Conservation (phyloP, 2,113 vertebrate species). For the Andinoacara biseriatus region DNA sequence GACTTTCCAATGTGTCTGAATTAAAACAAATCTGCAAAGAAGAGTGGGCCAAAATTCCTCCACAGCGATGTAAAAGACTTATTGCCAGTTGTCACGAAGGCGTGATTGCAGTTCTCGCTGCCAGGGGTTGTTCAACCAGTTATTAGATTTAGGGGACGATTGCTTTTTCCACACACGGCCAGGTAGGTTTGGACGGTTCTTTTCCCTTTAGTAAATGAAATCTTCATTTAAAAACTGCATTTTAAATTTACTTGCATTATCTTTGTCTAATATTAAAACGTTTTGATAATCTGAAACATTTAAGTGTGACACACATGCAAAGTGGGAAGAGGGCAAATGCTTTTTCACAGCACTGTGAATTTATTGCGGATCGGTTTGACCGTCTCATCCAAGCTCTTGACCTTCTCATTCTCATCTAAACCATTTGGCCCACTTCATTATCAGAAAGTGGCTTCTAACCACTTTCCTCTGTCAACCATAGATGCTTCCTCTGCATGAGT, state of each 20-base stretch:
- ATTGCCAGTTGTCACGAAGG: too few relatives aligned
- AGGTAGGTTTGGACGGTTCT: neutral
- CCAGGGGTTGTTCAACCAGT: too few relatives aligned
- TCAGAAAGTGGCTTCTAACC: neutral
- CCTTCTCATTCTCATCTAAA: slow-evolving; percentile 12
- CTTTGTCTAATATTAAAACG: neutral
- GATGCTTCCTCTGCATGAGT: neutral
- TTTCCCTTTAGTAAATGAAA: neutral
- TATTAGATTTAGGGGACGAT: too few relatives aligned
- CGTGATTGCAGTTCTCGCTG: too few relatives aligned
- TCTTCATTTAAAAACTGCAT: neutral
- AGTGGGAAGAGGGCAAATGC: neutral
- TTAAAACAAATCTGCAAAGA: too few relatives aligned
- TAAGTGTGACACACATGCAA: accelerated
- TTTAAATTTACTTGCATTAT: accelerated
- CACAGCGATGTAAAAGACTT: too few relatives aligned
- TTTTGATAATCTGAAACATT: neutral
- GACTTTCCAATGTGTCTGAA: too few relatives aligned
- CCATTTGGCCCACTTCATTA: slow-evolving; percentile 18
- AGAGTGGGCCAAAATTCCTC: too few relatives aligned
- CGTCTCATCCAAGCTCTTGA: slow-evolving; percentile 12
- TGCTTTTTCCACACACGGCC: too few relatives aligned
- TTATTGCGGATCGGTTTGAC: slow-evolving; percentile 8
- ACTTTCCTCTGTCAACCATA: slow-evolving; percentile 23
- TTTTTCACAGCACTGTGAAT: neutral